phyloP scores from a whole-genome alignment of 2,113 vertebrate species.

The Aegotheles bennettii region DNA sequence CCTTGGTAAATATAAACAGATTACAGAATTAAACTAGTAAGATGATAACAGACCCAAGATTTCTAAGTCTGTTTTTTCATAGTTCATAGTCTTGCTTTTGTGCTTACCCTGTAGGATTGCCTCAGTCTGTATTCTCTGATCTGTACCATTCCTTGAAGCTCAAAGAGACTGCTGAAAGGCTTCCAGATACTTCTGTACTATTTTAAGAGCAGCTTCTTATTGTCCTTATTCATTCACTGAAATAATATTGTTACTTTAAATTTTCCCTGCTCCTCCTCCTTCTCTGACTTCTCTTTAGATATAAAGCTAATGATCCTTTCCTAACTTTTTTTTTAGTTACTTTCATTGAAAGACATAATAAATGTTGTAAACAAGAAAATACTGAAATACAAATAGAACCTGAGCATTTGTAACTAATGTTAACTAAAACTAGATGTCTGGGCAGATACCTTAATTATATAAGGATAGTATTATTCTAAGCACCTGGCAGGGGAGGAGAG shows the following conservation, averaged over 20 bases:
- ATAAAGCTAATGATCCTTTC: not conserved
- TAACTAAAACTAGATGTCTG: not conserved
- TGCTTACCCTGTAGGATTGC: not conserved
- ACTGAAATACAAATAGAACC: not conserved
- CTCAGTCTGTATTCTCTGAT: not conserved
- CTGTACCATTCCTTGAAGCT: not conserved
- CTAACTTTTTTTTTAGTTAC: not conserved
- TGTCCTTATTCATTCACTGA: not conserved
- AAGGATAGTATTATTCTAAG: not conserved
- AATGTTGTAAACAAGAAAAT: not conserved
- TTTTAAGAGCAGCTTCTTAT: not conserved
- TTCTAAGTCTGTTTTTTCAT: not conserved
- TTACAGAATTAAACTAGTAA: not conserved
- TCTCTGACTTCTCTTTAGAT: not conserved
- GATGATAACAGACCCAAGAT: not conserved
- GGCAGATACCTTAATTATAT: not conserved
- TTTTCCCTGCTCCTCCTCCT: not conserved
- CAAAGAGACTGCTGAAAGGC: not conserved
- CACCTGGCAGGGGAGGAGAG: not conserved
- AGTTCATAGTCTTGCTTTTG: not conserved
- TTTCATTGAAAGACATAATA: not conserved
- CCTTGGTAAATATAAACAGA: not conserved
- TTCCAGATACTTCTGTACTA: not conserved
- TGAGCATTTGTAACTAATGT: not conserved
- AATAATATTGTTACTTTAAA: not conserved